A percentile compares a stretch with the other conserved stretches of the same genome.
phyloP scores from a whole-genome alignment of 2,113 vertebrate genomes.

The Hippocampus zosterae region DNA sequence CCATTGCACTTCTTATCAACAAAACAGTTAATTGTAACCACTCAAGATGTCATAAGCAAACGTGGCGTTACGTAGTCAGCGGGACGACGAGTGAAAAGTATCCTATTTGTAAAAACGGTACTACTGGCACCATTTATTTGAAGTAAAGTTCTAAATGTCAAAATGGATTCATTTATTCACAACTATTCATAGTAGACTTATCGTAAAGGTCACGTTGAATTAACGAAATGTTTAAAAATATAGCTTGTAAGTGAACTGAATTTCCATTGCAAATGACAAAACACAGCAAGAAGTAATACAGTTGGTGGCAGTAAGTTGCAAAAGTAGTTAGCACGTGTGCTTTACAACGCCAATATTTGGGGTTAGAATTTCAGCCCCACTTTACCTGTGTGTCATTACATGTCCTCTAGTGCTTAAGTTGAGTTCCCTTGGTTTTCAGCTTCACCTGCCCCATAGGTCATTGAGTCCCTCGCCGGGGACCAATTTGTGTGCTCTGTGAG shows the following conservation, averaged over 20 bases:
- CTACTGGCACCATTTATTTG: neutral
- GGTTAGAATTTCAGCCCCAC: neutral
- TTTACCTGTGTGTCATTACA: neutral
- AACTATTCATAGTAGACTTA: neutral
- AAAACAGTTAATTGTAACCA: neutral
- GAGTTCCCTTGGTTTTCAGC: too few species aligned
- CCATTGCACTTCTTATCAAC: conserved; percentile 33
- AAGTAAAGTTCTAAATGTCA: neutral
- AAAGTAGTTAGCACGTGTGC: too few species aligned
- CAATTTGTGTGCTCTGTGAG: too few species aligned
- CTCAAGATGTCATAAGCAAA: conserved; percentile 8
- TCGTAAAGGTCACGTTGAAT: neutral
- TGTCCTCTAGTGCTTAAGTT: neutral
- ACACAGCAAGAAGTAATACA: too few species aligned
- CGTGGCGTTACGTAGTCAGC: neutral
- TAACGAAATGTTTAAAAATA: neutral
- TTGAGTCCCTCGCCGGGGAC: too few species aligned
- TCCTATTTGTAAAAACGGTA: too few species aligned
- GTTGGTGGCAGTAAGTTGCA: too few species aligned
- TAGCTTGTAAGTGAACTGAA: too few species aligned
- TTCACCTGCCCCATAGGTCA: too few species aligned
- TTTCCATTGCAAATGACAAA: neutral
- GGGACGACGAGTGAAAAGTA: neutral
- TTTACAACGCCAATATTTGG: too few species aligned
- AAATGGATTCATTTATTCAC: neutral